Evolutionary conservation across 2,797 vertebrate genomes (phyloP).

Genomic region (Leptodactylus fallax): DNA sequence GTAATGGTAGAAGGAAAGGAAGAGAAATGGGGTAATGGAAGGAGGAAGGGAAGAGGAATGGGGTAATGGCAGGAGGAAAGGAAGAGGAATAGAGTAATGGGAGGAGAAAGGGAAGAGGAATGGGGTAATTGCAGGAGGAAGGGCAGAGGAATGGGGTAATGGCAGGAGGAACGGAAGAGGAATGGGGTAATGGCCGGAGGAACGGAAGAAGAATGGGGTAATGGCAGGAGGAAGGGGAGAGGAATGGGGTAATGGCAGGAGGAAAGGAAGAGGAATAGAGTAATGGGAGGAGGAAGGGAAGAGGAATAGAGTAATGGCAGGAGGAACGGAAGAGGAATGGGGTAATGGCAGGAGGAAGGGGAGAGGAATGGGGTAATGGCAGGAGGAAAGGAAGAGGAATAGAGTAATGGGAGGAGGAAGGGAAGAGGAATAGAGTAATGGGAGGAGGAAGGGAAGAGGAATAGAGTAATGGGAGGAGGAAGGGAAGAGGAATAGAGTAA

Average conservation of each 20-base stretch:
- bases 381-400: too few relatives aligned
- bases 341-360: not conserved
- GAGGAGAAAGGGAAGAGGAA: not conserved
- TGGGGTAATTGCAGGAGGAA: not conserved
- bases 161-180: not conserved
- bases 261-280: too few relatives aligned
- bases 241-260: too few relatives aligned
- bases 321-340: not conserved
- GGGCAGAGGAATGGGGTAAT: not conserved
- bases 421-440: too few relatives aligned
- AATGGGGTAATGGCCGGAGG: not conserved
- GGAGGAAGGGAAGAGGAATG: not conserved
- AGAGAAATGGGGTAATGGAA: not conserved
- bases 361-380: too few relatives aligned
- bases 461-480: too few relatives aligned
- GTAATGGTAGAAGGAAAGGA: not conserved
- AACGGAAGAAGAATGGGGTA: not conserved
- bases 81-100: not conserved
- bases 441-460: too few relatives aligned
- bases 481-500: too few relatives aligned
- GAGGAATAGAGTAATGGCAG: too few relatives aligned
- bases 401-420: too few relatives aligned
- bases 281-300: too few relatives aligned
- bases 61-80: too few relatives aligned
- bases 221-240: not conserved